A percentile compares a stretch with the other conserved stretches of the same genome.
phyloP scores from a whole-genome alignment of 1,140 invertebrate genomes.

The Oppia nitens region DNA sequence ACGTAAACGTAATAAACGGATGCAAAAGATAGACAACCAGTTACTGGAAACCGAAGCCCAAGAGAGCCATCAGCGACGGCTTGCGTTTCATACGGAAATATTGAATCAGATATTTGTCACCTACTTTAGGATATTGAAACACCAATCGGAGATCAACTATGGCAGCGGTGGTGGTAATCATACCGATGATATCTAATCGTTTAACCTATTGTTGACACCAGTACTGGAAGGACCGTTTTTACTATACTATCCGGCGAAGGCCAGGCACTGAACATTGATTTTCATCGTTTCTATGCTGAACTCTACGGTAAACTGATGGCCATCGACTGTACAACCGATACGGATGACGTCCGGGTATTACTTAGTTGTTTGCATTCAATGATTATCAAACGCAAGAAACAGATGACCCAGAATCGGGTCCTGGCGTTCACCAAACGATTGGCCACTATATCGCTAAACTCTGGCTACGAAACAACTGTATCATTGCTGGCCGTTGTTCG shows the following conservation, averaged over 20 bases:
- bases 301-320: constrained; percentile 51
- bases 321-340: constrained; percentile 34
- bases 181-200: neutral
- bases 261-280: constrained; percentile 70
- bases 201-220: constrained; percentile 27
- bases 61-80: constrained; percentile 60
- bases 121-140: constrained; percentile 83
- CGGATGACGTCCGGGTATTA: constrained; percentile 42
- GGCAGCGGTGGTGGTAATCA: constrained; percentile 26
- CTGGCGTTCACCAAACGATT: constrained; percentile 69
- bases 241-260: constrained; percentile 73
- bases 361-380: constrained; percentile 48
- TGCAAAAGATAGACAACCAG: constrained; percentile 66
- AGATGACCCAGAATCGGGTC: constrained; percentile 50
- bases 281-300: constrained; percentile 57
- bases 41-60: constrained; percentile 75
- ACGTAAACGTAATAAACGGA: constrained; percentile 33
- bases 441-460: constrained; percentile 46
- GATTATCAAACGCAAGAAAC: constrained; percentile 47
- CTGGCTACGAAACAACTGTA: constrained; percentile 44
- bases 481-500: constrained; percentile 15
- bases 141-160: constrained; percentile 49
- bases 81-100: constrained; percentile 69
- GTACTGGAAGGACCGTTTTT: constrained; percentile 78
- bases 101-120: constrained; percentile 78